phyloP scores from a whole-genome alignment of 1,140 invertebrate genomes.

The Asbolus verrucosus region DNA sequence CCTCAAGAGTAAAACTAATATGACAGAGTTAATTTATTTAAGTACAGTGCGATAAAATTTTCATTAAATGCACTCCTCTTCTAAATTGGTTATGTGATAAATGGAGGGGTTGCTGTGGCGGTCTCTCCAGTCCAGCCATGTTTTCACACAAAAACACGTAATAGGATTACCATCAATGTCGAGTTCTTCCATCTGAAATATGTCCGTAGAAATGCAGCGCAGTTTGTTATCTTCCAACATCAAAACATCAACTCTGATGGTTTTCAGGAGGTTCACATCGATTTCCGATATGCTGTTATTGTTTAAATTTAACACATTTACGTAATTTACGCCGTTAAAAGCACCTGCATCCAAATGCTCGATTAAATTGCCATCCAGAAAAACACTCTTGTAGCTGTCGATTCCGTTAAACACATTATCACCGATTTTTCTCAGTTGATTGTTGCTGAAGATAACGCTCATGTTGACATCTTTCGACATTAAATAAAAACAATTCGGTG shows the following conservation, averaged over 20 bases:
- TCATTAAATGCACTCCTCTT: constrained; percentile 8
- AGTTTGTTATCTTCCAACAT: constrained; percentile 21
- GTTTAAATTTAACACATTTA: constrained; percentile 46
- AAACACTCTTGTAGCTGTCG: constrained; percentile 19
- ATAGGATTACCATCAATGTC: constrained; percentile 50
- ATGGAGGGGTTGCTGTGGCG: constrained; percentile 9
- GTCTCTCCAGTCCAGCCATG: constrained; percentile 47
- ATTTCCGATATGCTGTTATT: constrained; percentile 45
- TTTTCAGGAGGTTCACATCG: neutral
- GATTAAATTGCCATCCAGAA: constrained; percentile 44
- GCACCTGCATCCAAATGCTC: constrained; percentile 37
- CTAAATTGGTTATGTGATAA: constrained; percentile 27
- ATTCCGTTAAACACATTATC: constrained; percentile 40
- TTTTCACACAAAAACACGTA: constrained; percentile 48
- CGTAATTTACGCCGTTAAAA: constrained; percentile 37
- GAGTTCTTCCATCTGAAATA: constrained; percentile 38
- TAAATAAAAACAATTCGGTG: constrained; percentile 31
- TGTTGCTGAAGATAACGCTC: constrained; percentile 45
- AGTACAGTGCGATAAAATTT: too few relatives aligned
- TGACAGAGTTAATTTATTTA: too few relatives aligned
- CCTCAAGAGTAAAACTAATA: too few relatives aligned
- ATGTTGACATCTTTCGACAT: constrained; percentile 37
- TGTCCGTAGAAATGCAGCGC: constrained; percentile 18
- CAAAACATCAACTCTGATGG: neutral
- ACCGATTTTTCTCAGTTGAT: constrained; percentile 44